A percentile compares a stretch with the other conserved stretches of the same genome.
Conservation (phyloP, 1,140 invertebrate species). For the Sitophilus oryzae region DNA sequence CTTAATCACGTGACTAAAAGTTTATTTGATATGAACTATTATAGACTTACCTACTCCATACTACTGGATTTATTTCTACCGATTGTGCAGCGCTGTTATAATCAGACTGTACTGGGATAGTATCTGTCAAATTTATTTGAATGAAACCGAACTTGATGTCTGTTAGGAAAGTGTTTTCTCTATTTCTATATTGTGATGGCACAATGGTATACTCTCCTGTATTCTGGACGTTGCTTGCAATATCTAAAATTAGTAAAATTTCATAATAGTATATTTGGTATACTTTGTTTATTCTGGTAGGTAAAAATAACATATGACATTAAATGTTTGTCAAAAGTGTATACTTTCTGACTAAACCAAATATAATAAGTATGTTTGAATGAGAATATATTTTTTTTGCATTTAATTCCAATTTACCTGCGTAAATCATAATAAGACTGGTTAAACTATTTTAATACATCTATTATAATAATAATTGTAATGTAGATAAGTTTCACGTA, state of each 20-base stretch:
- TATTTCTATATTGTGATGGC: conserved; percentile 51
- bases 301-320: too few relatives aligned
- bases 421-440: too few relatives aligned
- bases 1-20: too few relatives aligned
- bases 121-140: conserved; percentile 82
- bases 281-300: too few relatives aligned
- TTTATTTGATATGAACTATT: too few relatives aligned
- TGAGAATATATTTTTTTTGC: not conserved
- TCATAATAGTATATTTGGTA: too few relatives aligned
- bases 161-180: conserved; percentile 59
- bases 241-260: too few relatives aligned
- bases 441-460: too few relatives aligned
- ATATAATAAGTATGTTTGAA: not conserved
- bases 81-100: conserved; percentile 49
- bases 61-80: conserved; percentile 64
- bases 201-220: conserved; percentile 38
- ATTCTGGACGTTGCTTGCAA: conserved; percentile 34
- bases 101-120: conserved; percentile 82
- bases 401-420: not conserved
- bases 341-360: too few relatives aligned
- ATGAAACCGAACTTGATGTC: conserved; percentile 86
- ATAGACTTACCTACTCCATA: conserved; percentile 69
- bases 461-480: too few relatives aligned
- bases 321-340: too few relatives aligned
- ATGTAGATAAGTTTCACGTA: too few relatives aligned